These are phyloP conservation scores for Nannoperca obscura DNA, from an alignment of 2,797 vertebrate species.

Conservation along the genomic window DNA sequence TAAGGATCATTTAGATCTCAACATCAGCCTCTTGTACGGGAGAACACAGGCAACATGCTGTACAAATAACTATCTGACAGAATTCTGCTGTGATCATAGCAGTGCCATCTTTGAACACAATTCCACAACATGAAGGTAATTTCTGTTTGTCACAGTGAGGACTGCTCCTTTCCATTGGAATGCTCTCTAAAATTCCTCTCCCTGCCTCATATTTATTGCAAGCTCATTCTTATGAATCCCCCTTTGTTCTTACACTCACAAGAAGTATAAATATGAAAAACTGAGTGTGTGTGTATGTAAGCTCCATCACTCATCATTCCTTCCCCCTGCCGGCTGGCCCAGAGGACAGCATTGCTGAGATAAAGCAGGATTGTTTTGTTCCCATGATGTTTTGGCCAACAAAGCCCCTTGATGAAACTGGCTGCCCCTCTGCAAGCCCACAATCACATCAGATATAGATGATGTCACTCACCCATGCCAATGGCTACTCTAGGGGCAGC, in stretches of 20 bases:
- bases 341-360: constrained; percentile 34
- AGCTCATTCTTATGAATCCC: constrained; percentile 30
- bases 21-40: background rate
- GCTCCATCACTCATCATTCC: constrained; percentile 26
- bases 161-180: constrained; percentile 55
- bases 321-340: constrained; percentile 9
- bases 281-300: constrained; percentile 6
- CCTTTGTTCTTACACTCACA: constrained; percentile 52
- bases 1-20: background rate
- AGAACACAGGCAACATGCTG: constrained; percentile 3
- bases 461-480: constrained; percentile 77
- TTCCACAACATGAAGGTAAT: constrained; percentile 41
- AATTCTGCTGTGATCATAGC: constrained; percentile 16
- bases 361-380: constrained; percentile 71
- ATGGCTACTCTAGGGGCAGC: constrained; percentile 65
- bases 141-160: constrained; percentile 16
- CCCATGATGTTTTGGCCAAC: constrained; percentile 74
- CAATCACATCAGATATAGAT: constrained; percentile 76
- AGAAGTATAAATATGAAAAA: constrained; percentile 41
- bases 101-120: constrained; percentile 31
- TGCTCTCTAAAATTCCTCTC: constrained; percentile 40
- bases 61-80: constrained; percentile 31
- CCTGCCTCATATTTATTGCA: background rate
- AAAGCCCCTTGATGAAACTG: constrained; percentile 77
- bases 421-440: constrained; percentile 54